A percentile compares a stretch with the other conserved stretches of the same genome.
Conservation (phyloP, 2,888 invertebrate genomes). For the Protodeltote pygarga region DNA sequence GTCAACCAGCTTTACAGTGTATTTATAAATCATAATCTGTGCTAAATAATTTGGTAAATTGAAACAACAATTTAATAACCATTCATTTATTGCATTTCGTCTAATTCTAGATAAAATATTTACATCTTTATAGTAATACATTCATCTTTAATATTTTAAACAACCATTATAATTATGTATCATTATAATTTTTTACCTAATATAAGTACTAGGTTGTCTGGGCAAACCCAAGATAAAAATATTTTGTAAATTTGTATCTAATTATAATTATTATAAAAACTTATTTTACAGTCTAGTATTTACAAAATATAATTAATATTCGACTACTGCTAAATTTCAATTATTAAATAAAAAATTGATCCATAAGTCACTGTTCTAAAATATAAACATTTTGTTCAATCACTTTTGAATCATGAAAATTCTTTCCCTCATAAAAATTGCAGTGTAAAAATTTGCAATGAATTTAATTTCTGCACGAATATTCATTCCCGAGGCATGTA, state of each 20-base stretch:
- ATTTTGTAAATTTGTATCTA: neutral
- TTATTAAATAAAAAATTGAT: too few relatives aligned
- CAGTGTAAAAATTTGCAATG: too few relatives aligned
- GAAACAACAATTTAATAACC: slow-evolving; percentile 10
- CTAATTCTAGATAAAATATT: slow-evolving; percentile 27
- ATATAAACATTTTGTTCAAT: too few relatives aligned
- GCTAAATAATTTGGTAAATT: neutral
- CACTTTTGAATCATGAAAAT: too few relatives aligned
- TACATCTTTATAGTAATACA: slow-evolving; percentile 16
- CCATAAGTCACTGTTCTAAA: too few relatives aligned
- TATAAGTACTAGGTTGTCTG: neutral
- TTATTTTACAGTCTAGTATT: neutral
- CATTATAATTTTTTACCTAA: slow-evolving; percentile 15
- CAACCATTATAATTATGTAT: slow-evolving; percentile 2
- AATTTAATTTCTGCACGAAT: too few relatives aligned
- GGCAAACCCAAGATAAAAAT: neutral
- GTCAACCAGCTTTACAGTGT: too few relatives aligned
- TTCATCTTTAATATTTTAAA: slow-evolving; percentile 16
- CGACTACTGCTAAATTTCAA: too few relatives aligned
- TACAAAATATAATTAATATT: slow-evolving; percentile 8
- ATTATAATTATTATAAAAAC: neutral
- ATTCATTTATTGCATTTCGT: slow-evolving; percentile 24
- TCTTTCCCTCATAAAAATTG: too few relatives aligned
- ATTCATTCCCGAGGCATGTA: too few relatives aligned
- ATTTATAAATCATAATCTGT: slow-evolving; percentile 4